These are phyloP conservation scores for Pholis gunnellus DNA, from an alignment of 2,113 vertebrate genomes.

Conservation along the genomic window DNA sequence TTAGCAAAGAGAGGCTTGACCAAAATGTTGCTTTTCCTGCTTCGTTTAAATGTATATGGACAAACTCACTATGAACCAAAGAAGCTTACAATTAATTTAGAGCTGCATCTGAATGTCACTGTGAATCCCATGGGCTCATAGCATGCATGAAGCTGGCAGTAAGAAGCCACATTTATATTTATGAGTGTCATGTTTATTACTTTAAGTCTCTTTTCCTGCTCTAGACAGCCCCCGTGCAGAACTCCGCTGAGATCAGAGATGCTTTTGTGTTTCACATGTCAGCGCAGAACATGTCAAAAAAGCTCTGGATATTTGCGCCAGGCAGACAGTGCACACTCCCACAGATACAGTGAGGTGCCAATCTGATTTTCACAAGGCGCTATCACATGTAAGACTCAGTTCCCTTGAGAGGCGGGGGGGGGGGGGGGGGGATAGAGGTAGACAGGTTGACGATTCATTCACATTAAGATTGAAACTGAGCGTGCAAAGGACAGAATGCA, in stretches of 20 bases:
- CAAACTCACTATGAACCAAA: not conserved
- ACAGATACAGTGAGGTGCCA: constrained; percentile 39
- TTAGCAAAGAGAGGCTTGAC: not conserved
- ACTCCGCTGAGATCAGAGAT: constrained; percentile 44
- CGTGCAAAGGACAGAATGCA: not conserved
- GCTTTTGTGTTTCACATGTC: constrained; percentile 20
- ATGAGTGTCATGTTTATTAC: constrained; percentile 11
- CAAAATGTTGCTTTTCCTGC: not conserved
- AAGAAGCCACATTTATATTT: constrained; percentile 18
- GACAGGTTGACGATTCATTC: constrained; percentile 21
- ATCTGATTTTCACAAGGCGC: constrained; percentile 47
- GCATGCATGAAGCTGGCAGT: not conserved
- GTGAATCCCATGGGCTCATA: constrained; percentile 13
- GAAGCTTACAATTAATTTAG: constrained; percentile 28
- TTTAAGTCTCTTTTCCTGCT: constrained; percentile 23
- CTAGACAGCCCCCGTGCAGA: constrained; percentile 9
- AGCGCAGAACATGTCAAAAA: constrained; percentile 25
- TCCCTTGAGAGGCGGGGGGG: constrained; percentile 37
- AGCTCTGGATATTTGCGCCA: constrained; percentile 35
- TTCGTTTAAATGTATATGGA: not conserved
- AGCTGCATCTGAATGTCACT: constrained; percentile 19
- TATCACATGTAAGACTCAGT: constrained; percentile 43
- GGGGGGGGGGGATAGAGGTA: constrained; percentile 40
- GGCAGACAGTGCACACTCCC: constrained; percentile 11
- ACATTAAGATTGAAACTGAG: not conserved